phyloP scores from a whole-genome alignment of 1,140 invertebrate genomes.

The Drosophila erecta region DNA sequence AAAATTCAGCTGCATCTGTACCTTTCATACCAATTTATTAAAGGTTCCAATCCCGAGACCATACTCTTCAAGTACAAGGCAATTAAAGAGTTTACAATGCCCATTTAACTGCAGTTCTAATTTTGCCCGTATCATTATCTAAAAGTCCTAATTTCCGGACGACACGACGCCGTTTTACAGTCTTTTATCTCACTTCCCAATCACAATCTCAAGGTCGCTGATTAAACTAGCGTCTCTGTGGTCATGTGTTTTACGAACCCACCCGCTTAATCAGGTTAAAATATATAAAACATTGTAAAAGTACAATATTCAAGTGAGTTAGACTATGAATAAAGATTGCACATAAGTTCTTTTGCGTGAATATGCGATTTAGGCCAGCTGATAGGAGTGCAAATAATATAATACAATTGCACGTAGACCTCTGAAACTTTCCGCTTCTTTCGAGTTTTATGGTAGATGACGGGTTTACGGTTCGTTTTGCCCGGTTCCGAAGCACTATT shows the following conservation, averaged over 20 bases:
- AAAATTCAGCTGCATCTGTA: too few species aligned
- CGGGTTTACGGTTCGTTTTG: background rate
- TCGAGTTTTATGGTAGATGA: background rate
- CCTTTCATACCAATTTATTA: background rate
- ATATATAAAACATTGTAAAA: background rate
- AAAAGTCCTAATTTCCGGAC: constrained; percentile 8
- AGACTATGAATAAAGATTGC: background rate
- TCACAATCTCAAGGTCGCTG: constrained; percentile 28
- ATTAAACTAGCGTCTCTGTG: constrained; percentile 14
- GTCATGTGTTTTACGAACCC: constrained; percentile 8
- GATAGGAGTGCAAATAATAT: constrained; percentile 10
- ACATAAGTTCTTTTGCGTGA: background rate
- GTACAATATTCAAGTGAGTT: background rate
- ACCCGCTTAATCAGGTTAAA: constrained; percentile 9
- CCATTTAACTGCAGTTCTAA: constrained; percentile 1
- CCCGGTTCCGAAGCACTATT: background rate
- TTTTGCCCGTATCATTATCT: background rate
- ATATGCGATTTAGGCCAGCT: constrained; percentile 16
- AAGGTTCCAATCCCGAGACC: background rate
- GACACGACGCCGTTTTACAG: background rate
- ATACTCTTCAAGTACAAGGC: background rate
- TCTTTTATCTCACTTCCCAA: constrained; percentile 6
- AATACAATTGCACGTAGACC: constrained; percentile 5
- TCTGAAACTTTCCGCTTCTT: constrained; percentile 1
- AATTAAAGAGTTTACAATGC: background rate